Evolutionary conservation across 2,797 vertebrate genomes (phyloP).

Genomic region (Benthosema pterotum): DNA sequence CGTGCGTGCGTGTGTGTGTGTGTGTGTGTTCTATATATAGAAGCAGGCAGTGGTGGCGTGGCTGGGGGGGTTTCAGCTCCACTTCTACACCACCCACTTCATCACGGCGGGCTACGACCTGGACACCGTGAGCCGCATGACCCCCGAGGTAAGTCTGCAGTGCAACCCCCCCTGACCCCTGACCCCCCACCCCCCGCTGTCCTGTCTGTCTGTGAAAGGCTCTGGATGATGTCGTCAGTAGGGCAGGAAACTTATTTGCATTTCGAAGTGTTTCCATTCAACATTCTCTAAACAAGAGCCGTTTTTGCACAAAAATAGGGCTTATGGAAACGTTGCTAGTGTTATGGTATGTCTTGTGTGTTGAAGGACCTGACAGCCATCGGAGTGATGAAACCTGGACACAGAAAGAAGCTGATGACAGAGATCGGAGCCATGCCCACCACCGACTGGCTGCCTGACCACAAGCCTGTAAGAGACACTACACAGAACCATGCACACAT

Average conservation of each 20-base stretch:
- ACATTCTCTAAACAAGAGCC: too few species aligned
- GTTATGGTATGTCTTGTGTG: too few species aligned
- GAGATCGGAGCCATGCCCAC: slow-evolving; percentile 92
- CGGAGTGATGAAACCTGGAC: slow-evolving; percentile 96
- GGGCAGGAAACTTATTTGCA: too few species aligned
- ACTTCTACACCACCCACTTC: slow-evolving; percentile 97
- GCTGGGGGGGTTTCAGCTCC: slow-evolving; percentile 97
- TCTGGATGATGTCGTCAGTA: slow-evolving; percentile 75
- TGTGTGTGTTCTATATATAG: slow-evolving; percentile 81
- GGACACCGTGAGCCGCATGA: slow-evolving; percentile 96
- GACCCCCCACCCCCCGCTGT: slow-evolving; percentile 53
- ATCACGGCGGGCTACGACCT: slow-evolving; percentile 95
- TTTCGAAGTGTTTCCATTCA: too few species aligned
- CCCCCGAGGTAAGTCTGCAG: slow-evolving; percentile 89
- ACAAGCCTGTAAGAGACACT: slow-evolving; percentile 89
- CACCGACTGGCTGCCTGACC: slow-evolving; percentile 91
- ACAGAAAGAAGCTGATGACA: slow-evolving; percentile 94
- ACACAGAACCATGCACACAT: background rate
- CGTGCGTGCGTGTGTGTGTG: background rate
- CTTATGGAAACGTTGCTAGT: too few species aligned
- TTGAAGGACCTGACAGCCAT: slow-evolving; percentile 94
- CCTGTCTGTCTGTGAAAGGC: slow-evolving; percentile 73
- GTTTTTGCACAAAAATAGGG: too few species aligned
- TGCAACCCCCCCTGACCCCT: slow-evolving; percentile 61
- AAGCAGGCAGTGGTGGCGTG: slow-evolving; percentile 96